Base-by-base conservation (phyloP, 2,113 vertebrate genomes). In the Cebus imitator region DNA sequence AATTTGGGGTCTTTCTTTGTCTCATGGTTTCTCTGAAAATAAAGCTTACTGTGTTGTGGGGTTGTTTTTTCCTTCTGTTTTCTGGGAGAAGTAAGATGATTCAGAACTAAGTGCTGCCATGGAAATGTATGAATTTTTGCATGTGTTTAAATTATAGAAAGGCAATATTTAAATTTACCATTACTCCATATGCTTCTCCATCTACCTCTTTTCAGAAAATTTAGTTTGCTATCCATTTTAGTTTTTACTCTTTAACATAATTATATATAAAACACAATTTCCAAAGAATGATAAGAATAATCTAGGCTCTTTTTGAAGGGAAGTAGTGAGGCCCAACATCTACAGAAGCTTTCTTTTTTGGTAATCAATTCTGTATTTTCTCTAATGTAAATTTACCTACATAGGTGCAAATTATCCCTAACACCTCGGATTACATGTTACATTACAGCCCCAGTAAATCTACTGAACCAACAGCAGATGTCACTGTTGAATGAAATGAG, bases 401-500 rank as follows among this genome's bases (percentile, higher is more conserved):
- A 9, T 66, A 17, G 13, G 21, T 17, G 5, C 16, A 85, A 55
- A 12, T 78, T 40, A 37, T 61, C 3, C 1, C 9, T 37, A 1
- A 23, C 5, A 25, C 2, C 45, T 93, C 25, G 32, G 21, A 70
- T 23, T 48, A 10, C 9, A 4, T 11, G 35, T 57, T 87, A 50
- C 6, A 0, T 1, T 14, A 48, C 18, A 45, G 35, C 11, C 14
- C 87, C 7, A 3, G 57, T 95, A 86, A 92, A 25, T 70, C 64
- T 93, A 43, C 13, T 55, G 57, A 92, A 83, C 35, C 64, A 79
- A 94, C 97, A 97, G 94, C 93, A 98, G 98, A 92, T 96, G 96
- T 97, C 97, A 82, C 83, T 97, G 97, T 98, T 95, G 97, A 72
- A 94, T 97, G 94, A 94, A 95, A 84, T 72, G 68, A 96, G 40